Conservation (phyloP, 2,797 vertebrate species). For the Limnodromus scolopaceus region DNA sequence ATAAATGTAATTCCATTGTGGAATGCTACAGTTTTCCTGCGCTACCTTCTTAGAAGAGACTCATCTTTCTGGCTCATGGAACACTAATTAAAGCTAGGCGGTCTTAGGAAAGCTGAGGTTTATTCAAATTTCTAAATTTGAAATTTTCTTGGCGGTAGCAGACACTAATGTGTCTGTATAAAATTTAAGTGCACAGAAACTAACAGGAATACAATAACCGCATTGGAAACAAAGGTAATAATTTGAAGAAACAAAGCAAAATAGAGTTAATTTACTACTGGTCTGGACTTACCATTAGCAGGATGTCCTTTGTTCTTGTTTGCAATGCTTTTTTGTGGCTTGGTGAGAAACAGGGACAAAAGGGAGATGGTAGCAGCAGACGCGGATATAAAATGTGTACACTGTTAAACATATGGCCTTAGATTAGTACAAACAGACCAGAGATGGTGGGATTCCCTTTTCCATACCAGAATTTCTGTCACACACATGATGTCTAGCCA, state of each 20-base stretch:
- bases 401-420: slow-evolving; percentile 24
- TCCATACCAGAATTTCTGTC: background rate
- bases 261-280: background rate
- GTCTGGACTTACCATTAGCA: background rate
- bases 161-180: background rate
- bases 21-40: slow-evolving; percentile 27
- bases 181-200: background rate
- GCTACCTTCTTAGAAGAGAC: background rate
- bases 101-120: background rate
- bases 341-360: slow-evolving; percentile 14
- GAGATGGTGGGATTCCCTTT: background rate
- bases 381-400: slow-evolving; percentile 35
- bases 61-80: background rate
- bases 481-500: background rate
- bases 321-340: background rate
- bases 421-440: background rate
- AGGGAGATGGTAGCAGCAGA: slow-evolving; percentile 11
- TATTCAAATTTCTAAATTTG: slow-evolving; percentile 16
- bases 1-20: slow-evolving; percentile 26
- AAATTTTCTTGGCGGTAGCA: slow-evolving; percentile 3
- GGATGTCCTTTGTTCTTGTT: background rate
- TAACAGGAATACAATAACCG: background rate
- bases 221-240: background rate
- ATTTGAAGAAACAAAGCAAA: background rate
- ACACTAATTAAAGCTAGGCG: background rate